Base-by-base conservation (phyloP, 2,113 vertebrate genomes). In the Tetrax tetrax region DNA sequence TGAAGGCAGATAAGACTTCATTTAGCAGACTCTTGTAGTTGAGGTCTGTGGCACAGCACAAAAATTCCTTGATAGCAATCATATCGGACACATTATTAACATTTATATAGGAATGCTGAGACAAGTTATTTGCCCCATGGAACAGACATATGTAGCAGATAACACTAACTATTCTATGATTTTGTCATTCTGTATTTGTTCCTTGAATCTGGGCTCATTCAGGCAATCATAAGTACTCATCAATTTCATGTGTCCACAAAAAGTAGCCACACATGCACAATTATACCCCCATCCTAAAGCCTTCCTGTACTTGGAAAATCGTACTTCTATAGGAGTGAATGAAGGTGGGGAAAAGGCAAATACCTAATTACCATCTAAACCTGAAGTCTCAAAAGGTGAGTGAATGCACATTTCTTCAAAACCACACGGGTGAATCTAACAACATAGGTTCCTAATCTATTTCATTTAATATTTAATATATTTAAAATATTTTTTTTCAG, bases 71-170 rank as follows among this genome's bases (percentile, higher is more conserved):
- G 76, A 92, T 86, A 94, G 64, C 56, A 47, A 83, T 90, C 59
- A 54, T 19, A 68, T 59, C 64, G 71, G 47, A 83, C 37, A 81
- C 53, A n/a, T 80, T 83, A 95, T 90, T 95, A 96, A 90, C 64
- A 90, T 90, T 89, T 92, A 70, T 92, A 93, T 64, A 71, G 69
- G 57, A 88, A 92, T 87, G 24, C n/a, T 89, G 68, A 70, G 77
- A 48, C 31, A 75, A 92, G 72, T 68, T 85, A 83, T 84, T 90
- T 3, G 2, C 68, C 45, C 27, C 5, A 1, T 63, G 37, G 43
- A 88, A 78, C 24, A 74, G 35, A 75, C 2, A 2, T 5, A 9
- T 37, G 43, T 57, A 77, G 48, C 47, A 90, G 51, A 64, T 60
- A 43, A 43, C 14, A 10, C 41, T 43, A 43, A 43, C 41, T 43